These are phyloP conservation scores for Arizona elegans DNA, from an alignment of 2,113 vertebrate species.

Conservation along the genomic window DNA sequence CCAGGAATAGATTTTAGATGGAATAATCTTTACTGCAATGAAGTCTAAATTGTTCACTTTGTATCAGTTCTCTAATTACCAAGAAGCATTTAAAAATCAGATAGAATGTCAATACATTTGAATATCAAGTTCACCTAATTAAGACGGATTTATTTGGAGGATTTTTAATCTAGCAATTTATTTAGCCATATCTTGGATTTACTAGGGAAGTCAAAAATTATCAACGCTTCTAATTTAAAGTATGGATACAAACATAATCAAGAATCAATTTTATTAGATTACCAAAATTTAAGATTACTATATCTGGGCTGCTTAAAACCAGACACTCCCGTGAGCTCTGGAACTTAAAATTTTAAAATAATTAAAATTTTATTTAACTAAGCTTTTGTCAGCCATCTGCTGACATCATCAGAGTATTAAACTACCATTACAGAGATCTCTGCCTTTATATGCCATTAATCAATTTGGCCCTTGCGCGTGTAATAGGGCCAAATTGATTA, in stretches of 20 bases:
- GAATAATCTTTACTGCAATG: not conserved
- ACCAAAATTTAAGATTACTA: not conserved
- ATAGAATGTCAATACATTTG: not conserved
- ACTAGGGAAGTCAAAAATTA: not conserved
- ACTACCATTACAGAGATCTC: too few species aligned
- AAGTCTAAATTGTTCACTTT: not conserved
- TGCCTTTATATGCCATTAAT: too few species aligned
- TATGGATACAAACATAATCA: conserved; percentile 5
- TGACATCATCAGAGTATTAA: too few species aligned
- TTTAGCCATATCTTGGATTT: not conserved
- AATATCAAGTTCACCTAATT: not conserved
- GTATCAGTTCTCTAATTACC: not conserved
- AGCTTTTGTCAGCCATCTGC: too few species aligned
- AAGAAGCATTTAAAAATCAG: not conserved
- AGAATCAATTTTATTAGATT: conserved; percentile 42
- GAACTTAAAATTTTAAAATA: too few species aligned
- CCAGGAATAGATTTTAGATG: not conserved
- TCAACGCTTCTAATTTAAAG: not conserved
- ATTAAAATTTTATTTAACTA: too few species aligned
- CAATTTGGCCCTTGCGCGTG: too few species aligned
- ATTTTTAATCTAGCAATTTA: not conserved
- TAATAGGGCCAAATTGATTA: too few species aligned
- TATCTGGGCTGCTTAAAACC: not conserved
- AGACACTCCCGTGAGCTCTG: not conserved
- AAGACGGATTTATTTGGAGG: not conserved